Evolutionary conservation across 2,113 vertebrate species (phyloP).

Genomic region (Aptenodytes forsteri): DNA sequence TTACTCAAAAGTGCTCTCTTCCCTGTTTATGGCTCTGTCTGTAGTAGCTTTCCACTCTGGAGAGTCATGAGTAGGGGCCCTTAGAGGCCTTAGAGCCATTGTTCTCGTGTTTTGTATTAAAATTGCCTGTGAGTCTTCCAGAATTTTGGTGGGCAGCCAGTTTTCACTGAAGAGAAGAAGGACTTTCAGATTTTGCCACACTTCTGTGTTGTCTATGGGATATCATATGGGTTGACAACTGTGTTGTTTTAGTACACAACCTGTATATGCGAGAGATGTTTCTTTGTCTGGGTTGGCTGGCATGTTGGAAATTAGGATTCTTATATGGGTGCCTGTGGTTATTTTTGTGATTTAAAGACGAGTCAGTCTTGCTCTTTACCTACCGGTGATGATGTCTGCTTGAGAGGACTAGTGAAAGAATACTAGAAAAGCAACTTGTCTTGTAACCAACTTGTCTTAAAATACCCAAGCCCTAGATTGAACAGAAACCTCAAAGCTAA

Average conservation of each 20-base stretch:
- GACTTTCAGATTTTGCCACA: neutral
- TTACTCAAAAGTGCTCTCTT: neutral
- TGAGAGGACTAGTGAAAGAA: neutral
- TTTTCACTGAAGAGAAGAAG: neutral
- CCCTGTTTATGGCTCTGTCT: neutral
- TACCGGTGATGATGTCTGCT: neutral
- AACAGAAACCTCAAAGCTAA: neutral
- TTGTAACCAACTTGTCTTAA: neutral
- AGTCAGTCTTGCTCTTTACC: neutral
- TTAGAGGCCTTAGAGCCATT: neutral
- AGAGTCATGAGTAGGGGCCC: neutral
- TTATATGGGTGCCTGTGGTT: neutral
- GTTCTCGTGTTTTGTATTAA: neutral
- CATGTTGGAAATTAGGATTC: neutral
- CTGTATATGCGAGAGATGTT: neutral
- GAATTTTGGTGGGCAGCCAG: neutral
- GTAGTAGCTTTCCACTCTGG: neutral
- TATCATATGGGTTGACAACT: neutral
- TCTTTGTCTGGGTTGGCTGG: neutral
- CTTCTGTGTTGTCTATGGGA: neutral
- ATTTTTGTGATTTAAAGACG: neutral
- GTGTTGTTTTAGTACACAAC: neutral
- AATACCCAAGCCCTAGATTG: neutral
- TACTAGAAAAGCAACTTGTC: neutral
- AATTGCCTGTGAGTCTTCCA: neutral